phyloP scores from a whole-genome alignment of 1,140 invertebrate species.

The Arion vulgaris region DNA sequence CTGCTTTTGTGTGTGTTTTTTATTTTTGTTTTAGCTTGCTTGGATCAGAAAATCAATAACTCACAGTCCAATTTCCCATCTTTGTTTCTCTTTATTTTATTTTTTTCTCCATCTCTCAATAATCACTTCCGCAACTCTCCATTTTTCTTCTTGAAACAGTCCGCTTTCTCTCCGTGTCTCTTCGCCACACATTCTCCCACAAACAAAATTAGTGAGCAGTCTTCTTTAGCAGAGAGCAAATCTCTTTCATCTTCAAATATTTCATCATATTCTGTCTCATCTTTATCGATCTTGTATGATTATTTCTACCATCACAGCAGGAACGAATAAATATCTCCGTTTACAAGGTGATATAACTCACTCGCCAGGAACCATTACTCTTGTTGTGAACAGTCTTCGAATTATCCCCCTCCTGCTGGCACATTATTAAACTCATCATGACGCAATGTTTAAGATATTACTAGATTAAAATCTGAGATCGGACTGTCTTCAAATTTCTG shows the following conservation, averaged over 20 bases:
- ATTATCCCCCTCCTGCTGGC: not conserved
- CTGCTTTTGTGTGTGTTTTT: too few relatives aligned
- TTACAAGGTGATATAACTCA: not conserved
- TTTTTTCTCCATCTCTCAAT: not conserved
- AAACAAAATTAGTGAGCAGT: not conserved
- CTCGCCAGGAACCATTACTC: not conserved
- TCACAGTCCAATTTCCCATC: too few relatives aligned
- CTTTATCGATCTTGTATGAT: conserved; percentile 1
- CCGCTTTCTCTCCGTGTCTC: too few relatives aligned
- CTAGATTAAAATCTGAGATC: too few relatives aligned
- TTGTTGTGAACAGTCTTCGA: not conserved
- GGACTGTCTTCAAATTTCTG: too few relatives aligned
- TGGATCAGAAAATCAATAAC: too few relatives aligned
- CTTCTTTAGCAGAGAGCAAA: not conserved
- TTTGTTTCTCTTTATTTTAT: not conserved
- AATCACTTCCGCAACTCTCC: not conserved
- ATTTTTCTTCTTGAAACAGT: not conserved
- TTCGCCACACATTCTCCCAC: not conserved
- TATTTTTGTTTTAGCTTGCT: too few relatives aligned
- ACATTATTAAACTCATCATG: not conserved
- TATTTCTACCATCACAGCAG: not conserved
- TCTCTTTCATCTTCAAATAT: not conserved
- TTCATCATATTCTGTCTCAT: not conserved
- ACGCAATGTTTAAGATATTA: too few relatives aligned
- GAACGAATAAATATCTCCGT: not conserved